Evolutionary conservation across 2,113 vertebrate genomes (phyloP), one percentile per base, ranked within the genome.

Genomic region (Pampusana beccarii): DNA sequence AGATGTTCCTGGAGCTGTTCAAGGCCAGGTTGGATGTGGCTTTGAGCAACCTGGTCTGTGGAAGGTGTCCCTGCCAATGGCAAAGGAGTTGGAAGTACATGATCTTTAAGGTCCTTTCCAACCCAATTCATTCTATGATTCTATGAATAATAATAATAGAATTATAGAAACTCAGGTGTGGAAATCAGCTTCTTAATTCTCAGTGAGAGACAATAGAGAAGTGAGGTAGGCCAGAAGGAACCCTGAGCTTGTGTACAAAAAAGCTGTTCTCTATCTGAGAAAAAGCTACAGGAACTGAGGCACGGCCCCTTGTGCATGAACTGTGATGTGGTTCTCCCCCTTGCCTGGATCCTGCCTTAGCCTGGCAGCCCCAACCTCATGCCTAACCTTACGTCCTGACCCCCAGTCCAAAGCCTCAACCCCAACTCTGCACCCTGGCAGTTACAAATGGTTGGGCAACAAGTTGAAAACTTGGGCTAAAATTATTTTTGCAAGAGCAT

Each of bases 351-450:
- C 29, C 53, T 80, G 31, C 36, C 26, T 67, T 50, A 83, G 5
- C 19, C 69, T 61, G 36, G 13, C 14, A 88, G 7, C 38, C 23
- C 34, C 2, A 2, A 3, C 8, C 13, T 8, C 0, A 0, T 28
- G 9, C 48, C 25, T 46, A 26, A 19, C 15, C 9, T 42, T 7
- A 4, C 0, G 0, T 80, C 25, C 28, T 11, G 3, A 9, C 4
- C 16, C 8, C 10, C 25, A 46, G 21, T 19, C 29, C 36, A 28
- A 13, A 23, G 12, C 6, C 17, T 51, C 24, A 73, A 24, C 12
- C 31, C 15, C 16, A 25, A 16, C 20, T 51, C 69, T 66, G 36
- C 21, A 36, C 28, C 11, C 24, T 40, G 34, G 12, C 54, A 86
- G 7, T 13, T 23, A 50, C 7, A 70, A 69, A 40, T 17, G 8